A percentile compares a stretch with the other conserved stretches of the same genome.
Evolutionary conservation across 2,113 vertebrate genomes (phyloP).

Genomic region (Corydoras sp.): DNA sequence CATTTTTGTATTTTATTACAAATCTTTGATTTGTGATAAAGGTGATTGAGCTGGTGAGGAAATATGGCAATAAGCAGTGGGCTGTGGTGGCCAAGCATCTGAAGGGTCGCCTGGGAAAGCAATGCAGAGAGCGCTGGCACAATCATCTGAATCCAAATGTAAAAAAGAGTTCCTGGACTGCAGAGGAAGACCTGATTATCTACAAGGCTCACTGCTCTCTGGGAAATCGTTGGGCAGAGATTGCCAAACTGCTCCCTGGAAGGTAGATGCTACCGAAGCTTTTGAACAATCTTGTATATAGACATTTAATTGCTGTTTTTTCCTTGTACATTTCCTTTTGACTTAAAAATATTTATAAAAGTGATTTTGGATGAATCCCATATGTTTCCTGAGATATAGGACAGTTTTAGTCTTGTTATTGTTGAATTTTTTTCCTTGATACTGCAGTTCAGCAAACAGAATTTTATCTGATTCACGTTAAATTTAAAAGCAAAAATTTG

Average conservation of each 20-base stretch:
- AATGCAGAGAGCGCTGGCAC: conserved; percentile 96
- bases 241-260: conserved; percentile 92
- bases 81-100: conserved; percentile 91
- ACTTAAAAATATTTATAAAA: too few relatives aligned
- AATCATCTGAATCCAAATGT: conserved; percentile 97
- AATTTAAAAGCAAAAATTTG: not conserved
- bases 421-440: too few relatives aligned
- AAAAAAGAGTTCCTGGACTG: conserved; percentile 95
- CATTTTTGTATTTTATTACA: not conserved
- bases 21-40: conserved; percentile 53
- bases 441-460: not conserved
- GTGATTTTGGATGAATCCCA: too few relatives aligned
- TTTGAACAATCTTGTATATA: not conserved
- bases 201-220: conserved; percentile 91
- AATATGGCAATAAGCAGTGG: conserved; percentile 95
- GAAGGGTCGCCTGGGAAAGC: conserved; percentile 91
- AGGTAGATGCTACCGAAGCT: conserved; percentile 59
- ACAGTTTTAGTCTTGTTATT: too few relatives aligned
- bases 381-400: too few relatives aligned
- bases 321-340: too few relatives aligned
- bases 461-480: not conserved
- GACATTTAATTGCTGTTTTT: not conserved
- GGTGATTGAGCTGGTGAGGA: conserved; percentile 94
- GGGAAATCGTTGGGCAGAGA: conserved; percentile 97
- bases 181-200: conserved; percentile 93